Conservation (phyloP, 64 coral and sea anemone species). For the Montipora efflorescens region DNA sequence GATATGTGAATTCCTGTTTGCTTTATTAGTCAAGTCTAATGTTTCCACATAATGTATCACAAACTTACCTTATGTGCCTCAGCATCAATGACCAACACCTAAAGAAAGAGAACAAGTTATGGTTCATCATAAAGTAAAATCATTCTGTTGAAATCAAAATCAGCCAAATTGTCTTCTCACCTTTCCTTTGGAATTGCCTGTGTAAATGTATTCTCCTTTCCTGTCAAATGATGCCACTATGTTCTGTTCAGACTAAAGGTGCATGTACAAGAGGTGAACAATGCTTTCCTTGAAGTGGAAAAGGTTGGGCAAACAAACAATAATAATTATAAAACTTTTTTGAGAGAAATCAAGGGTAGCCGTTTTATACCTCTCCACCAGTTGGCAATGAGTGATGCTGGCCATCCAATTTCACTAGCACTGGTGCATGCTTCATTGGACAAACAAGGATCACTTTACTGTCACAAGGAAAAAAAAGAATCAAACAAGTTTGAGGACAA, state of each 20-base stretch:
- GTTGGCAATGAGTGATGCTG: slow-evolving; percentile 82
- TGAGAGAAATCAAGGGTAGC: no score
- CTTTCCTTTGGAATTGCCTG: slow-evolving; percentile 97
- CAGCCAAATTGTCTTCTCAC: slow-evolving; percentile 17
- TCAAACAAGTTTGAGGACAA: neutral
- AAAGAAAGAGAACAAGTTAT: neutral
- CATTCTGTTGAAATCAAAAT: neutral
- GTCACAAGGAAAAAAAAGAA: slow-evolving; percentile 13
- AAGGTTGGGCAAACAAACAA: no score
- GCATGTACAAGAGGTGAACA: neutral
- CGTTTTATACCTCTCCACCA: slow-evolving; percentile 85
- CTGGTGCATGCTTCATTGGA: slow-evolving; percentile 95
- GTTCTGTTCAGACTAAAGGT: slow-evolving; percentile 94
- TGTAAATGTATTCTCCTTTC: slow-evolving; percentile 97
- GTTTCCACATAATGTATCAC: neutral
- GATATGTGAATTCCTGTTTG: no score
- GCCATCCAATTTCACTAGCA: slow-evolving; percentile 89
- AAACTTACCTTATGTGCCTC: slow-evolving; percentile 71
- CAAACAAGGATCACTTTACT: slow-evolving; percentile 93
- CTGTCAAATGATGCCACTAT: slow-evolving; percentile 99
- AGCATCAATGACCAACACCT: slow-evolving; percentile 90
- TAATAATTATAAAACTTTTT: no score
- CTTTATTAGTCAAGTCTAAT: neutral
- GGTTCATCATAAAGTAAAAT: neutral
- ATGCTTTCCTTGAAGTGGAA: no score